Conservation (phyloP, 2,797 vertebrate genomes). For the Ctenopoma kingsleyae region DNA sequence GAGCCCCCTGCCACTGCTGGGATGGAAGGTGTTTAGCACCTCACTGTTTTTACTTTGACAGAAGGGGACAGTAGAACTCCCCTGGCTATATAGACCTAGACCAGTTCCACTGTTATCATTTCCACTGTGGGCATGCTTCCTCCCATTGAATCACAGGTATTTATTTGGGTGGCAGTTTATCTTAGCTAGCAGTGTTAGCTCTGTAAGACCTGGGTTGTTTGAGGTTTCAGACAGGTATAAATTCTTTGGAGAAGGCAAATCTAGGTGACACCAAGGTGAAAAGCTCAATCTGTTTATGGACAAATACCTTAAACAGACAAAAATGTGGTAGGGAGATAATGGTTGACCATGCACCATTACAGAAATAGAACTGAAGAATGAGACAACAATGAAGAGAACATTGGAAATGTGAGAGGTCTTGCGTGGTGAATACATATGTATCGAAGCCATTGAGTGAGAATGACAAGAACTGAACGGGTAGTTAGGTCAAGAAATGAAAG, state of each 20-base stretch:
- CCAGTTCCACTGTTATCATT: slow-evolving; percentile 74
- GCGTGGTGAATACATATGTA: slow-evolving; percentile 80
- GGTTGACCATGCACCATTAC: slow-evolving; percentile 78
- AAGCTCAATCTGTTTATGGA: slow-evolving; percentile 67
- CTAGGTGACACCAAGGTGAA: slow-evolving; percentile 75
- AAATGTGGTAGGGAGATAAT: slow-evolving; percentile 74
- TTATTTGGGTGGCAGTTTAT: slow-evolving; percentile 57
- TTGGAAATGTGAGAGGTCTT: slow-evolving; percentile 80
- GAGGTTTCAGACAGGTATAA: slow-evolving; percentile 35
- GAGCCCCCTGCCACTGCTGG: slow-evolving; percentile 79
- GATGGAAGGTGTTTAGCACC: slow-evolving; percentile 87
- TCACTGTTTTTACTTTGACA: slow-evolving; percentile 84
- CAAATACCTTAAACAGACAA: slow-evolving; percentile 69
- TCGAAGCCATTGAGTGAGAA: slow-evolving; percentile 58
- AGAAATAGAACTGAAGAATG: slow-evolving; percentile 80
- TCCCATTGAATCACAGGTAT: slow-evolving; percentile 65
- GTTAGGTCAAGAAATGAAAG: slow-evolving; percentile 88
- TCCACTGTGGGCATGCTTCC: slow-evolving; percentile 67
- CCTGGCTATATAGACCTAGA: slow-evolving; percentile 71
- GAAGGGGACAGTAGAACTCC: slow-evolving; percentile 75
- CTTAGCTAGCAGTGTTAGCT: slow-evolving; percentile 35
- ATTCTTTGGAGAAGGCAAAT: slow-evolving; percentile 21
- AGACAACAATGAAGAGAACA: slow-evolving; percentile 67
- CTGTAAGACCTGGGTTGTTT: slow-evolving; percentile 21
- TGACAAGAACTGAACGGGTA: slow-evolving; percentile 81